These are phyloP conservation scores for Manis pentadactyla DNA, from an alignment of 2,797 vertebrate species.

Conservation along the genomic window DNA sequence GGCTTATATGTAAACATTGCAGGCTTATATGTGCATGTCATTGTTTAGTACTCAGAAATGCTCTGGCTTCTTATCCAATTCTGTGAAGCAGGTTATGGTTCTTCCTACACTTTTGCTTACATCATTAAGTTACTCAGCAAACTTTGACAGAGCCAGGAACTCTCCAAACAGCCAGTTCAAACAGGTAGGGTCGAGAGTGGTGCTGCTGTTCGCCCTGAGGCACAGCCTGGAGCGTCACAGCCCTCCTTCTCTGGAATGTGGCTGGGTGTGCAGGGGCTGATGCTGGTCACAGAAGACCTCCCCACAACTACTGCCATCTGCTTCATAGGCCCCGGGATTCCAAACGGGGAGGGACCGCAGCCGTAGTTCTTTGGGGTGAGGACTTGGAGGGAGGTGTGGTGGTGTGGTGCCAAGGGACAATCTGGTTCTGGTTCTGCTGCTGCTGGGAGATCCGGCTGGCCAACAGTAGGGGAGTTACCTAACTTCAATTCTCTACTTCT, in stretches of 20 bases:
- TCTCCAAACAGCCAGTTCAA: neutral
- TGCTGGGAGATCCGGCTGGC: neutral
- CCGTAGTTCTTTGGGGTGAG: too few relatives aligned
- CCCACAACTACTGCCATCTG: too few relatives aligned
- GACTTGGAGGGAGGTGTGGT: too few relatives aligned
- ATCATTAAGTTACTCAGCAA: neutral
- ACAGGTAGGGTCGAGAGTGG: accelerated
- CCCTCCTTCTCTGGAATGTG: too few relatives aligned
- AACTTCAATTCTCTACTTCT: neutral
- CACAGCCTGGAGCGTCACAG: neutral
- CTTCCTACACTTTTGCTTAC: neutral
- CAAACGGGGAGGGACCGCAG: too few relatives aligned
- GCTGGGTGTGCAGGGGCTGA: too few relatives aligned
- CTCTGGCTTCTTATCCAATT: neutral
- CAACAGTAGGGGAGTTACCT: neutral
- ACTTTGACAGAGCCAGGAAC: neutral
- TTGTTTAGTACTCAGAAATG: neutral
- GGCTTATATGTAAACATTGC: too few relatives aligned
- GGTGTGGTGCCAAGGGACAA: neutral
- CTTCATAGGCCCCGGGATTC: too few relatives aligned
- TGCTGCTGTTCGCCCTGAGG: neutral
- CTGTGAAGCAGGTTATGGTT: neutral
- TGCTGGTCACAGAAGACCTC: too few relatives aligned
- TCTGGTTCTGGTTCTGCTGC: neutral
- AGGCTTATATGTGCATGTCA: too few relatives aligned